Evolutionary conservation across 2,888 invertebrate species (phyloP).

Genomic region (Nomada fucata): DNA sequence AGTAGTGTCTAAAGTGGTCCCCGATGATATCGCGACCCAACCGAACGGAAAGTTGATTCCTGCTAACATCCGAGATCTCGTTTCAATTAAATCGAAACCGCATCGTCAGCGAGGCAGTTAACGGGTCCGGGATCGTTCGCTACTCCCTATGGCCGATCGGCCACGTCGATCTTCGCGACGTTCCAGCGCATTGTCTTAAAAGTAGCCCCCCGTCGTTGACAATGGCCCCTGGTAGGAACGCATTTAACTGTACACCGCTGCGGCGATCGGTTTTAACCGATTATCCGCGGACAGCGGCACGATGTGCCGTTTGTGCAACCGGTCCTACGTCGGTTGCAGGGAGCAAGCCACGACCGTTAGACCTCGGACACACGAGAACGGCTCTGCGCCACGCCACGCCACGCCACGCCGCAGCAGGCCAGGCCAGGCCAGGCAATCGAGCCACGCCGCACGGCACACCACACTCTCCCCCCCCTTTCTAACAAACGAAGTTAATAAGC

Average conservation of each 20-base stretch:
- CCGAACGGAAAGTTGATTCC: neutral
- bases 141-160: slow-evolving; percentile 19
- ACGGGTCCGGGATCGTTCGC: slow-evolving; percentile 34
- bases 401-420: slow-evolving; percentile 19
- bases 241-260: slow-evolving; percentile 58
- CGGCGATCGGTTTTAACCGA: slow-evolving; percentile 72
- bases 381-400: slow-evolving; percentile 12
- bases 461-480: slow-evolving; percentile 37
- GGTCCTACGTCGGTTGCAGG: slow-evolving; percentile 72
- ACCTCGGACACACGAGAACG: slow-evolving; percentile 50
- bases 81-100: slow-evolving; percentile 44
- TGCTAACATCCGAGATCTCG: neutral
- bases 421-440: slow-evolving; percentile 7
- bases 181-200: slow-evolving; percentile 51
- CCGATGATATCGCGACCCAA: neutral
- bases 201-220: slow-evolving; percentile 29
- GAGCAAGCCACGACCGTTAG: slow-evolving; percentile 68
- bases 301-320: slow-evolving; percentile 75
- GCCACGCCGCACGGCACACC: slow-evolving; percentile 3
- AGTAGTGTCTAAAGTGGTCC: neutral
- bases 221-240: slow-evolving; percentile 47
- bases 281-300: slow-evolving; percentile 70
- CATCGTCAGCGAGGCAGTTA: slow-evolving; percentile 16
- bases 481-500: slow-evolving; percentile 82
- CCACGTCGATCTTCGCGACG: slow-evolving; percentile 37